Evolutionary conservation across 2,113 vertebrate genomes (phyloP), one percentile per base, ranked within the genome.

Genomic region (Apodemus speciosus): DNA sequence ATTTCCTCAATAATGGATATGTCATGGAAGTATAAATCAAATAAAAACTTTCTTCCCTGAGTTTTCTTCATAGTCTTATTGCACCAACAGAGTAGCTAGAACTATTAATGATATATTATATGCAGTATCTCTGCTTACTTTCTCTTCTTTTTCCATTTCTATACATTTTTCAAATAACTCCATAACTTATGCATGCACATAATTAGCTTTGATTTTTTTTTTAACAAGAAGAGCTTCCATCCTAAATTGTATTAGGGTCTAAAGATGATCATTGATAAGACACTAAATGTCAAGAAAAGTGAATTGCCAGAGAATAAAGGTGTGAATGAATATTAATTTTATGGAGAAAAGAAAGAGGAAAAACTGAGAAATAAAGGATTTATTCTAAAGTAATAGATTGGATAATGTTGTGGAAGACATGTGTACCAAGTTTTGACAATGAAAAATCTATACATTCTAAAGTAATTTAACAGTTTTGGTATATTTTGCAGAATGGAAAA

Each of bases 81-180:
- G 32, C 35, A 80, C 9, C 77, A n/a, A 58, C 5, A 56, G 35
- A 25, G 9, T 58, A 49, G 27, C 14, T 15, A 49, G 11, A 51
- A 75, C 14, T 68, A 16, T 38, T 71, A 38, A 38, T 71, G 18
- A 71, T 21, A 49, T 81, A 18, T 84, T 21, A 71, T 76, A 86
- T 2, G 18, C 66, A 0, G 9, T 85, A 72, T 64, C 25, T 21
- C 2, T 81, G 13, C 27, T 90, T 13, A 2, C 88, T 80, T 87
- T 30, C 9, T 88, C 18, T 90, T 32, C 2, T 88, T 8, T 88
- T 51, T 23, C 3, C 79, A 35, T 16, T 90, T 16, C 18, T 8
- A 9, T 4, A 15, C n/a, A 1, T 80, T 92, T 95, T 85, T 53
- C n/a, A 95, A 88, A 76, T 62, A 64, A 76, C 2, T 89, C 76